phyloP scores from a whole-genome alignment of 2,113 vertebrate species.

The Struthio camelus region DNA sequence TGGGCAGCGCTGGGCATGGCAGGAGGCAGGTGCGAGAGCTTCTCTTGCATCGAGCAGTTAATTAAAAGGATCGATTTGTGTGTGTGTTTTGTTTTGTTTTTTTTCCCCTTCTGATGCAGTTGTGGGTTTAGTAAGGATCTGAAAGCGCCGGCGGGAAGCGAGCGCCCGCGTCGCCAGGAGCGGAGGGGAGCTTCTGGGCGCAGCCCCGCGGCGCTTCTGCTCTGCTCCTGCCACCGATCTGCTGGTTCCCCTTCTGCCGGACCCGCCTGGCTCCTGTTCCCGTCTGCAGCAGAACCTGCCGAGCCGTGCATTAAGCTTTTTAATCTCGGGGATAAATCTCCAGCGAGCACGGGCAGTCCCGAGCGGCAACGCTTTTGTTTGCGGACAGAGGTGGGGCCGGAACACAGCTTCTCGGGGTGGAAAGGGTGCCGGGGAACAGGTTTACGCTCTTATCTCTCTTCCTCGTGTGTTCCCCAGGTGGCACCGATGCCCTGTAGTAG shows the following conservation, averaged over 20 bases:
- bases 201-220: background rate
- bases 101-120: background rate
- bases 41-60: background rate
- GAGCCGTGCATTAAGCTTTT: background rate
- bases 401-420: background rate
- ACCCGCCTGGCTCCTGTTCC: rapidly evolving
- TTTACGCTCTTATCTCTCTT: background rate
- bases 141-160: background rate
- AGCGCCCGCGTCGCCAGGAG: background rate
- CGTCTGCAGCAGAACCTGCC: background rate
- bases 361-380: background rate
- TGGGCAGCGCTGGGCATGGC: rapidly evolving
- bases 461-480: background rate
- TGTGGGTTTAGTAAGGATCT: background rate
- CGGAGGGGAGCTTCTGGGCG: rapidly evolving
- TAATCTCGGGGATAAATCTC: background rate
- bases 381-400: background rate
- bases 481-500: background rate
- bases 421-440: background rate
- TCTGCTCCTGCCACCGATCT: rapidly evolving
- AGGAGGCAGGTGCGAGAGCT: background rate
- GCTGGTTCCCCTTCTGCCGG: background rate
- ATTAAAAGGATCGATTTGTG: background rate
- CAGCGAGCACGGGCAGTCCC: rapidly evolving
- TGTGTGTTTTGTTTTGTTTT: background rate